A percentile compares a stretch with the other conserved stretches of the same genome.
Evolutionary conservation across 2,888 invertebrate species (phyloP).

Genomic region (Acanthacorydalis orientalis): DNA sequence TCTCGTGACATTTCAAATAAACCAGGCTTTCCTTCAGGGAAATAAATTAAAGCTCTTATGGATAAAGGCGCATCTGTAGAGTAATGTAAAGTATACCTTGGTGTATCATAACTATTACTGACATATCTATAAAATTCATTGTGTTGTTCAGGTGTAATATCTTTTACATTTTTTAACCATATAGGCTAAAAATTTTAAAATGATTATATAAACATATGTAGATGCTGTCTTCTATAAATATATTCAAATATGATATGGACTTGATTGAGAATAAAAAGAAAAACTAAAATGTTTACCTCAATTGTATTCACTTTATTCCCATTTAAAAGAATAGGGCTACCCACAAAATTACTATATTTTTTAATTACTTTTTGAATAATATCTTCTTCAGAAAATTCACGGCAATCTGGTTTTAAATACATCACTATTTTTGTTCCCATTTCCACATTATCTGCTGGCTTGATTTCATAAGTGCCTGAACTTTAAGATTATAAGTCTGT

Average conservation of each 20-base stretch:
- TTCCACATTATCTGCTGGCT: constrained; percentile 67
- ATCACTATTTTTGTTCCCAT: constrained; percentile 87
- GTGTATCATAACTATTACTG: constrained; percentile 70
- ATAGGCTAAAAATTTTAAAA: constrained; percentile 51
- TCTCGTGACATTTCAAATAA: constrained; percentile 82
- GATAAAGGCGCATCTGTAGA: constrained; percentile 85
- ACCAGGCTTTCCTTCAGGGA: constrained; percentile 52
- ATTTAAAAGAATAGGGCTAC: constrained; percentile 82
- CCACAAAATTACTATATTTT: constrained; percentile 96
- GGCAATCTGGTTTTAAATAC: constrained; percentile 71
- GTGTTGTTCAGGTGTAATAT: constrained; percentile 72
- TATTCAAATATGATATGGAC: too few relatives aligned
- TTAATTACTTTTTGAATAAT: constrained; percentile 71
- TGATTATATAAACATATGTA: not conserved
- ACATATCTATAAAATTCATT: constrained; percentile 86
- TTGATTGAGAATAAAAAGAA: not conserved
- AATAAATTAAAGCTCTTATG: constrained; percentile 78
- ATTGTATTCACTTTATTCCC: constrained; percentile 78
- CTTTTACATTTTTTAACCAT: constrained; percentile 86
- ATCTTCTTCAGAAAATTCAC: constrained; percentile 79
- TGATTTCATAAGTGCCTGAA: constrained; percentile 76
- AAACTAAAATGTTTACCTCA: constrained; percentile 31
- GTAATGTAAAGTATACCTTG: constrained; percentile 82
- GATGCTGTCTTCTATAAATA: too few relatives aligned
- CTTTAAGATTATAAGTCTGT: constrained; percentile 26